Base-by-base conservation (phyloP, 2,888 invertebrate species). In the Melipona beecheii region DNA sequence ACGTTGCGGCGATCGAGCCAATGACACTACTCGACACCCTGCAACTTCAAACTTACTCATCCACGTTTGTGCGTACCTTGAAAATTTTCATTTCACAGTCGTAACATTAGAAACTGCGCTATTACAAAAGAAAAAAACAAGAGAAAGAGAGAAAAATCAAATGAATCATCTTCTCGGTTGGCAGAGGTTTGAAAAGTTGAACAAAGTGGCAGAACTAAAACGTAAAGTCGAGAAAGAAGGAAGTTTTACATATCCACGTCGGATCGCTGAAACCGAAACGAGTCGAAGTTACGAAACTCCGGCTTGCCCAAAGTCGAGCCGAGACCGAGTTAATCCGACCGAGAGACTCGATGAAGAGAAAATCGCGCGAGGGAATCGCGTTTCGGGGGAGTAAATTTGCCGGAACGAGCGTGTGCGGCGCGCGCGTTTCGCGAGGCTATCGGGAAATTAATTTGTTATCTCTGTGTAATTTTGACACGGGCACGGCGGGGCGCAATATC, bases 401-500 rank as follows among this genome's bases (percentile, higher is more conserved):
- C 36, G 69, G 31, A 58, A 58, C 60, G 24, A 36, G 62, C 31
- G 27, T 13, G 60, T 72, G 43, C 65, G 56, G 50, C 50, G 65
- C 24, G 36, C 36, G 65, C 24, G 66, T 58, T n/a, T 24, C 43
- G 31, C 49, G 24, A 27, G 49, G 36, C 49, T 64, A 71, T 54
- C 56, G 75, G 83, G 36, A 68, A 83, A 81, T 83, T 81, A 81
- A 81, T 81, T 81, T 69, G 75, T 75, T 81, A 76, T 75, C 71
- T 54, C 24, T 19, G 50, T 56, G 72, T 72, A 83, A 83, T 72
- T 75, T 75, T 27, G 82, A 66, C 81, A 64, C 69, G 36, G 66
- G 17, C 49, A 24, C n/a, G 36, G 9, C 15, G 43, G 9, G 27
- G 21, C 43, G 80, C 52, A 52, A 56, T 75, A 81, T 75, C 83